Percentiles rank a stretch among this genome's conserved stretches.
These are phyloP conservation scores for Antheraea pernyi DNA, from an alignment of 1,140 invertebrate species.

Conservation along the genomic window DNA sequence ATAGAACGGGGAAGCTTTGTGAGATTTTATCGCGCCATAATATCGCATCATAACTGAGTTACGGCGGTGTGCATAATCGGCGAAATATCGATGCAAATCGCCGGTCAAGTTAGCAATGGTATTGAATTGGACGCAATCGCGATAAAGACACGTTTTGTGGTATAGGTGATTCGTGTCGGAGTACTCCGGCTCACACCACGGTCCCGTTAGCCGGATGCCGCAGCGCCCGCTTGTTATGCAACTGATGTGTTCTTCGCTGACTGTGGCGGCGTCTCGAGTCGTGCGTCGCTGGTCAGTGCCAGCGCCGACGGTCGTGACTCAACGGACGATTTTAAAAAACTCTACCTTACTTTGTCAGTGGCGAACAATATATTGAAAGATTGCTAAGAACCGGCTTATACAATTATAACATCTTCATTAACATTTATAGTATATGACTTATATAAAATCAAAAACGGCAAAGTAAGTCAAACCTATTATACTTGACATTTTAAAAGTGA, in stretches of 20 bases:
- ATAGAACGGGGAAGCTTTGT: constrained; percentile 47
- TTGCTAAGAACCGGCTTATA: too few species aligned
- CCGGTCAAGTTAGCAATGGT: constrained; percentile 29
- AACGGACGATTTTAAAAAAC: too few species aligned
- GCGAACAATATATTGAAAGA: too few species aligned
- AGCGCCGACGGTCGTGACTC: constrained; percentile 4
- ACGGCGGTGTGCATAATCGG: constrained; percentile 18
- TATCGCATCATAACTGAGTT: constrained; percentile 2
- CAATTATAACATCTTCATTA: too few species aligned
- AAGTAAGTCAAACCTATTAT: too few species aligned
- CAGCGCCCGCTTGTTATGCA: constrained; percentile 60
- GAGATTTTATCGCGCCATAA: constrained; percentile 31
- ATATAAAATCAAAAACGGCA: too few species aligned
- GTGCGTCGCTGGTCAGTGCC: constrained; percentile 18
- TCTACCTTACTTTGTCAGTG: too few species aligned
- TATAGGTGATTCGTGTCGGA: constrained; percentile 28
- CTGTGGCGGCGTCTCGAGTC: constrained; percentile 16
- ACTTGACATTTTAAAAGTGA: too few species aligned
- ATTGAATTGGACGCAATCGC: constrained; percentile 21
- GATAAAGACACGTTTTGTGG: constrained; percentile 21
- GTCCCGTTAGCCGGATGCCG: constrained; percentile 66
- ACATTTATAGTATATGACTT: too few species aligned
- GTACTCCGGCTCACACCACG: constrained; percentile 37
- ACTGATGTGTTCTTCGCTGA: constrained; percentile 47
- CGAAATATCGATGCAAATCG: constrained; percentile 49